Evolutionary conservation across 2,888 invertebrate species (phyloP).

Genomic region (Catotricha subobsoleta): DNA sequence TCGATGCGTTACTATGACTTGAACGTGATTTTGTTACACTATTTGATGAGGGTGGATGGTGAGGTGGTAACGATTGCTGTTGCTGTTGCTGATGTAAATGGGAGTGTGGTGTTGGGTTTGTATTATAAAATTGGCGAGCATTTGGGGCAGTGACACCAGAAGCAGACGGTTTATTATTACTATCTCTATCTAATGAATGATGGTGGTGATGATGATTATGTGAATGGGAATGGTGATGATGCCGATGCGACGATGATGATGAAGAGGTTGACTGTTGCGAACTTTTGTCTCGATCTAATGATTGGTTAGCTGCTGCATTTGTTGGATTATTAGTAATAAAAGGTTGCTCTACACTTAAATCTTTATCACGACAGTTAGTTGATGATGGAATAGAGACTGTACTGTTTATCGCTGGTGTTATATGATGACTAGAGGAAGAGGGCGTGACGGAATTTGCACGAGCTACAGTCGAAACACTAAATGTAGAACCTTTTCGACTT

Average conservation of each 20-base stretch:
- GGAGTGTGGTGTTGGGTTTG: conserved; percentile 1
- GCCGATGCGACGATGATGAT: conserved; percentile 1
- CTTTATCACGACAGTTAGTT: too few species aligned
- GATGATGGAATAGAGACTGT: neutral
- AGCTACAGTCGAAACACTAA: conserved; percentile 4
- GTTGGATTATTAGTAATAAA: too few species aligned
- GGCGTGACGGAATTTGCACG: conserved; percentile 7
- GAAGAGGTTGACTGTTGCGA: neutral
- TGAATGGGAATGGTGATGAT: neutral
- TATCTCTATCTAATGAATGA: conserved; percentile 7
- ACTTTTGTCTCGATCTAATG: neutral
- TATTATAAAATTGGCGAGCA: conserved; percentile 1
- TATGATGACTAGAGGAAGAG: conserved; percentile 8
- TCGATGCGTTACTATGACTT: too few species aligned
- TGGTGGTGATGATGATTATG: conserved; percentile 5
- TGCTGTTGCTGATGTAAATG: neutral
- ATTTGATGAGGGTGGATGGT: too few species aligned
- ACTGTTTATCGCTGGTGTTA: neutral
- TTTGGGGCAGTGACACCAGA: neutral
- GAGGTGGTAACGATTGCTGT: too few species aligned
- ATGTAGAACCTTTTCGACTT: conserved; percentile 10
- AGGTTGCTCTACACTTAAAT: too few species aligned
- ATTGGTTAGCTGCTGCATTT: neutral
- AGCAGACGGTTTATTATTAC: conserved; percentile 5
- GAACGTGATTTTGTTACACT: too few species aligned